Percentiles rank a stretch among this genome's conserved stretches.
These are phyloP conservation scores for Gonatopus flavifemur DNA, from an alignment of 1,140 invertebrate species.

Conservation along the genomic window DNA sequence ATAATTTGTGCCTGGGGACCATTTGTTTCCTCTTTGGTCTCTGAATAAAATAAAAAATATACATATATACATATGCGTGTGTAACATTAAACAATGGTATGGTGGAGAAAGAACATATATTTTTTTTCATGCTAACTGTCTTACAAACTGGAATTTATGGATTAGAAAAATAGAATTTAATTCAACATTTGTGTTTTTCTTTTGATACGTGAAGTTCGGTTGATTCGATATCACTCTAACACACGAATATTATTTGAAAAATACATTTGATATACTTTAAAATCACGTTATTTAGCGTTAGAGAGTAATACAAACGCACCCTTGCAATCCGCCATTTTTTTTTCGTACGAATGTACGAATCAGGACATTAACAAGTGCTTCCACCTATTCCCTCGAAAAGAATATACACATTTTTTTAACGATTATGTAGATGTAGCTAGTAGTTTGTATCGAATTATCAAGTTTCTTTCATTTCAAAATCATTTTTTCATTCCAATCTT, in stretches of 20 bases:
- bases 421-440: no score
- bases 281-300: slow-evolving; percentile 21
- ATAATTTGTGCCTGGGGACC: slow-evolving; percentile 33
- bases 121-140: background rate
- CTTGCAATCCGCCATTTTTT: slow-evolving; percentile 56
- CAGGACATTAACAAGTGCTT: slow-evolving; percentile 17
- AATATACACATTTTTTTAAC: no score
- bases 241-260: slow-evolving; percentile 11
- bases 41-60: slow-evolving; percentile 33
- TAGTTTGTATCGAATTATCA: no score
- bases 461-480: no score
- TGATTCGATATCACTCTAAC: background rate
- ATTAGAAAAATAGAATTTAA: slow-evolving; percentile 3
- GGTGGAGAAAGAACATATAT: slow-evolving; percentile 14
- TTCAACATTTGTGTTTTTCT: background rate
- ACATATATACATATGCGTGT: no score
- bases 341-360: slow-evolving; percentile 38
- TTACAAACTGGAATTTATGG: slow-evolving; percentile 2
- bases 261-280: slow-evolving; percentile 13
- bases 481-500: no score
- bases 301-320: slow-evolving; percentile 50
- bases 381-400: no score
- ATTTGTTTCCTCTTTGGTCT: slow-evolving; percentile 36
- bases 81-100: slow-evolving; percentile 29
- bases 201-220: background rate